phyloP scores from a whole-genome alignment of 2,113 vertebrate genomes.

The Alaudala cheleensis region DNA sequence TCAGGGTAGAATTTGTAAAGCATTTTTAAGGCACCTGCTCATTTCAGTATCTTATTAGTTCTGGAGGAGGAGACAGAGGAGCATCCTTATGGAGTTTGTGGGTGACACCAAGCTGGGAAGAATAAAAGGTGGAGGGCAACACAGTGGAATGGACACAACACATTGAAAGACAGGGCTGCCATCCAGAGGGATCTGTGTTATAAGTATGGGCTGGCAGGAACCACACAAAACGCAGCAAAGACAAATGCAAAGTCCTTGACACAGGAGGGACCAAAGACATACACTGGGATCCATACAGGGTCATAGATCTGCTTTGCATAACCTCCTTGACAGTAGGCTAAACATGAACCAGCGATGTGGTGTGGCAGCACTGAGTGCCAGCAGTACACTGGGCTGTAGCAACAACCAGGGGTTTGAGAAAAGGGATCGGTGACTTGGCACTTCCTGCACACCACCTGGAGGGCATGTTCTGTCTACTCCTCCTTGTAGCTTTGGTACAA shows the following conservation, averaged over 20 bases:
- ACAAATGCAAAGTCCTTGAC: background rate
- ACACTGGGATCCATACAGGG: background rate
- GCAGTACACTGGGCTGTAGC: background rate
- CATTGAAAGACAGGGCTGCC: background rate
- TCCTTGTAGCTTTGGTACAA: background rate
- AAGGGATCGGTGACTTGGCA: background rate
- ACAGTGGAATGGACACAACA: background rate
- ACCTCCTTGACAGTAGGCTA: fast-evolving
- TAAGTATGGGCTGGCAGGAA: fast-evolving
- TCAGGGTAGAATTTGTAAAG: background rate
- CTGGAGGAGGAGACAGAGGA: background rate
- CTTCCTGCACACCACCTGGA: background rate
- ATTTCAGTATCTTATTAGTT: background rate
- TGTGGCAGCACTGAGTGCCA: background rate
- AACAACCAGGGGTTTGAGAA: background rate
- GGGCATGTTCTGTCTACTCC: background rate
- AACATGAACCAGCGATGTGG: background rate
- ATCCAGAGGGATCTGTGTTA: background rate
- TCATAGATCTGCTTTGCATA: background rate
- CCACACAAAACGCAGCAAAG: background rate
- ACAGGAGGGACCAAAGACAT: background rate
- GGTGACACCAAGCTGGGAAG: background rate
- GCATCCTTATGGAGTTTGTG: background rate
- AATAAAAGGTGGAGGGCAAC: background rate
- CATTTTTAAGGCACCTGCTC: fast-evolving